Percentiles rank a stretch among this genome's conserved stretches.
Conservation (phyloP, 2,113 vertebrate genomes). For the Phylloscopus trochiloides region DNA sequence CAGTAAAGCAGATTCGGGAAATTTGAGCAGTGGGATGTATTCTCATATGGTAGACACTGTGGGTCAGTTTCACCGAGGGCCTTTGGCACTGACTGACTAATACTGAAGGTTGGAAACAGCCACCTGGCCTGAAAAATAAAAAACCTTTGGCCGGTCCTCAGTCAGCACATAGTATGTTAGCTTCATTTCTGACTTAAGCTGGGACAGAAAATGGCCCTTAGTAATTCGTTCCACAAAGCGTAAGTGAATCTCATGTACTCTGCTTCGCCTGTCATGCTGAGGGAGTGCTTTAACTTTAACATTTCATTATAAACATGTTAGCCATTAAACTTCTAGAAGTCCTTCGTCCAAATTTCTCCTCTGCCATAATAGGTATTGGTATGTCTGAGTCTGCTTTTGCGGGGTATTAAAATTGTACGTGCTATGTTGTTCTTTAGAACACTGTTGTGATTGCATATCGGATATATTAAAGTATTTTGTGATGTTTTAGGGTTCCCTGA, state of each 20-base stretch:
- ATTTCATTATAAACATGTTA: background rate
- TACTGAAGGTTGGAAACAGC: background rate
- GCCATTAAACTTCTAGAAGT: background rate
- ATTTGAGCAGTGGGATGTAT: background rate
- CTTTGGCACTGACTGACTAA: background rate
- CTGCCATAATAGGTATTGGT: background rate
- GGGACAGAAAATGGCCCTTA: background rate
- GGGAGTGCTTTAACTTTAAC: background rate
- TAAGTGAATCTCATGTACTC: background rate
- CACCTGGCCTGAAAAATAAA: background rate
- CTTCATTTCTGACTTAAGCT: background rate
- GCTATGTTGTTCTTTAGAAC: background rate
- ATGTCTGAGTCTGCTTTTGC: background rate
- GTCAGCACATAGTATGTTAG: background rate
- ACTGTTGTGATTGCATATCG: background rate
- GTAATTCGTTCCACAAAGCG: background rate
- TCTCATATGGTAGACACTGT: fast-evolving
- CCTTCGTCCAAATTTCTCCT: background rate
- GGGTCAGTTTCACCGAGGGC: background rate
- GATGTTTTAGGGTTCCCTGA: background rate
- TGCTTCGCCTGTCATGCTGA: background rate
- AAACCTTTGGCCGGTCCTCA: background rate
- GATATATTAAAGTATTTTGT: background rate
- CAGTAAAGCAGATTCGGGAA: background rate
- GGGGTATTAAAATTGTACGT: background rate